Evolutionary conservation across 2,888 invertebrate species (phyloP), one percentile per base, ranked within the genome.

Genomic region (Diplolepis rosae): DNA sequence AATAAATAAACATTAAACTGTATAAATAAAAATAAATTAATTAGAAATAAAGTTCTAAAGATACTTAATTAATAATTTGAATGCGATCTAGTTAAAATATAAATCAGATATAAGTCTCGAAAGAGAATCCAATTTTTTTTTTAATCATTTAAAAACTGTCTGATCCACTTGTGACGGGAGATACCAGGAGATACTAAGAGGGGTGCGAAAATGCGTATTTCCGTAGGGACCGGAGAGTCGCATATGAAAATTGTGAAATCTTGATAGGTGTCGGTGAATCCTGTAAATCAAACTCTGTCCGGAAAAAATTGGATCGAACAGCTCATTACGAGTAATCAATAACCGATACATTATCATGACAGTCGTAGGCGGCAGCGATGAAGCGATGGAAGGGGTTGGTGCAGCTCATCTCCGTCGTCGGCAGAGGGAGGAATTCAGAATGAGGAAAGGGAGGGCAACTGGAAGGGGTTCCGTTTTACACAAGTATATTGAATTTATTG

Each of bases 401-500:
- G 75, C 76, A 82, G 82, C 85, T 85, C 84, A 86, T 85, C 85
- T 85, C 84, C 83, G 84, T 80, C 77, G 69, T 66, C 67, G 70
- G 13, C 50, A 48, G 69, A 69, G 77, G 68, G 73, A 68, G 71
- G 68, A 51, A 74, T 73, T 66, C 66, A 70, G 67, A 75, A 71
- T 74, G 69, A 69, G 73, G 73, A 75, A 77, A 68, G 70, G 56
- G 65, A 56, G 74, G 65, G 51, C 52, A 78, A 70, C 66, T 73
- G 74, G 74, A 75, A 75, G 75, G 80, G 80, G 80, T 80, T 80
- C 81, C 86, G 87, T 88, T 88, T 88, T 88, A 85, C 86, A 87
- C 88, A 87, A 88, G 87, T 89, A 88, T 89, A 89, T 89, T 88
- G 88, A 89, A 89, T 89, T 89, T 89, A 89, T 89, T 88, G 88